phyloP scores from a whole-genome alignment of 2,888 invertebrate species.

The Acanthoscelides obtectus region DNA sequence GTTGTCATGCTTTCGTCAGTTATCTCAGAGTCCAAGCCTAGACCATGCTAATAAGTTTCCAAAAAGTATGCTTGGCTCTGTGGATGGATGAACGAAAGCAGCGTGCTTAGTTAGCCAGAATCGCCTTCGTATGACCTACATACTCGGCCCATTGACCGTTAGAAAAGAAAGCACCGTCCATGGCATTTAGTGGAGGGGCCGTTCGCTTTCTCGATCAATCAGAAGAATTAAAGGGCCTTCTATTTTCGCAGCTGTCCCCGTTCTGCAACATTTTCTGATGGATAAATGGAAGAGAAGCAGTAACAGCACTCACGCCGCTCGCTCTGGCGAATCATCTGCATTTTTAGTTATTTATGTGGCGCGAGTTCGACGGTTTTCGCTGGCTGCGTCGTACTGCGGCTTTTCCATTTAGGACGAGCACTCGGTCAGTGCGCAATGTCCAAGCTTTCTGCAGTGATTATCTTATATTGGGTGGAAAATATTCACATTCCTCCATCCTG shows the following conservation, averaged over 20 bases:
- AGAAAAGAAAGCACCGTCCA: neutral
- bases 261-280: neutral
- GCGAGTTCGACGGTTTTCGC: neutral
- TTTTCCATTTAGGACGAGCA: neutral
- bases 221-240: neutral
- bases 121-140: no score
- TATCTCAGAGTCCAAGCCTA: no score
- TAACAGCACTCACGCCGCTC: neutral
- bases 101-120: no score
- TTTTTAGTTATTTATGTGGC: neutral
- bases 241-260: neutral
- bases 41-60: no score
- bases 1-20: no score
- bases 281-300: neutral
- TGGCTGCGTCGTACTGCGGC: neutral
- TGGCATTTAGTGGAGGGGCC: neutral
- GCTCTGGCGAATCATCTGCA: neutral
- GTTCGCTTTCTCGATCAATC: neutral
- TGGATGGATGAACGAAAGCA: no score
- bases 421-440: no score
- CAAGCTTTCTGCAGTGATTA: no score
- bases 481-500: no score
- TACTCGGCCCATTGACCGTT: no score
- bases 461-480: no score
- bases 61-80: no score